Percentiles rank a stretch among this genome's conserved stretches.
Evolutionary conservation across 2,113 vertebrate genomes (phyloP).

Genomic region (Leucoraja erinaceus): DNA sequence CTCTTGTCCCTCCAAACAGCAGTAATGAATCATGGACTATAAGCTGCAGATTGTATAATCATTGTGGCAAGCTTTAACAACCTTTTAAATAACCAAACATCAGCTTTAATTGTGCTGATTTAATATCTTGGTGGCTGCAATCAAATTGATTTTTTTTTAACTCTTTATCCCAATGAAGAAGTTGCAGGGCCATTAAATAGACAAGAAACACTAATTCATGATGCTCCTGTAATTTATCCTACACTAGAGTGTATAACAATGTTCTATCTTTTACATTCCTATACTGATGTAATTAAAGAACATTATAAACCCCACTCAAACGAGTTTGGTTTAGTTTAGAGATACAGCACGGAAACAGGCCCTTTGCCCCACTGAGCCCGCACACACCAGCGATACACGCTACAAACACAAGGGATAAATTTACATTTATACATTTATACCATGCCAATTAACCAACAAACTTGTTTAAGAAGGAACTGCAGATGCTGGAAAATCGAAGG

Average conservation of each 20-base stretch:
- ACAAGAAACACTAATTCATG: neutral
- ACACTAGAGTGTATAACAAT: neutral
- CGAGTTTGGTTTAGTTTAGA: neutral
- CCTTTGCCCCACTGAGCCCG: too few species aligned
- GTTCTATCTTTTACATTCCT: neutral
- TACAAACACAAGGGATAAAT: too few species aligned
- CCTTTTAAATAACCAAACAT: constrained; percentile 27
- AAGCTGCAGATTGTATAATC: constrained; percentile 10
- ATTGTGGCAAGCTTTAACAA: constrained; percentile 29
- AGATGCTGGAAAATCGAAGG: too few species aligned
- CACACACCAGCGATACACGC: too few species aligned
- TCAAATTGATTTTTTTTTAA: neutral
- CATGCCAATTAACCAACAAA: too few species aligned
- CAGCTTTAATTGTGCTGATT: constrained; percentile 29
- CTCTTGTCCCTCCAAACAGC: neutral
- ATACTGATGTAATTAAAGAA: neutral
- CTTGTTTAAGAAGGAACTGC: too few species aligned
- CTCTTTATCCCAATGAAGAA: constrained; percentile 8
- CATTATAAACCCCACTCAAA: neutral
- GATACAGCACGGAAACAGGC: too few species aligned
- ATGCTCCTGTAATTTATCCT: neutral
- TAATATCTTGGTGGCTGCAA: constrained; percentile 27
- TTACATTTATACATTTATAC: too few species aligned
- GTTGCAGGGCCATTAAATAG: constrained; percentile 13
- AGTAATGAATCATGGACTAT: constrained; percentile 30